Percentiles rank a stretch among this genome's conserved stretches.
Conservation (phyloP, 2,888 invertebrate species). For the Lomographa bimaculata region DNA sequence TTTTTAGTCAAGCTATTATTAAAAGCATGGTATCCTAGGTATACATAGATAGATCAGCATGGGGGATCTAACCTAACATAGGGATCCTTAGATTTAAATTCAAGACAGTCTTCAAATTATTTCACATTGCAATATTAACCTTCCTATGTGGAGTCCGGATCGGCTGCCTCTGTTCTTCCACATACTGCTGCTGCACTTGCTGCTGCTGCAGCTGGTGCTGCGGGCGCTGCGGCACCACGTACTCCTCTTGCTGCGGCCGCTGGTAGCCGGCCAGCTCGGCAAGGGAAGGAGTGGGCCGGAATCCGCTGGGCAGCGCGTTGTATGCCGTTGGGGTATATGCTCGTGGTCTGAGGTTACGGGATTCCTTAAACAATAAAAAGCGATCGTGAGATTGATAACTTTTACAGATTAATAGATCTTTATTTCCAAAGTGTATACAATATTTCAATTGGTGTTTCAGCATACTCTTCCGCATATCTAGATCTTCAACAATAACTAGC, state of each 20-base stretch:
- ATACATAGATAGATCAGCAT: no score
- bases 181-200: conserved; percentile 56
- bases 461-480: no score
- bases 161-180: conserved; percentile 89
- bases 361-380: conserved; percentile 73
- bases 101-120: no score
- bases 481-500: no score
- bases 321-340: conserved; percentile 69
- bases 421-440: no score
- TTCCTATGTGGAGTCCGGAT: conserved; percentile 59
- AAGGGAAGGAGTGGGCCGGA: conserved; percentile 71
- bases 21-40: no score
- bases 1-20: no score
- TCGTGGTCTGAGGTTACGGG: conserved; percentile 74
- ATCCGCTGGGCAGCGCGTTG: conserved; percentile 70
- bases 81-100: no score
- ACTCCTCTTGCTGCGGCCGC: conserved; percentile 45
- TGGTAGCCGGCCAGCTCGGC: conserved; percentile 78
- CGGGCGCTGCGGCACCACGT: conserved; percentile 12
- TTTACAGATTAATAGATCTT: no score
- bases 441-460: no score
- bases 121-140: conserved; percentile 44
- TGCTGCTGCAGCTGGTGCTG: conserved; percentile 54
- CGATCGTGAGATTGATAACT: no score
- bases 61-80: no score